A percentile compares a stretch with the other conserved stretches of the same genome.
Conservation (phyloP, 2,113 vertebrate genomes). For the Camelus dromedarius region DNA sequence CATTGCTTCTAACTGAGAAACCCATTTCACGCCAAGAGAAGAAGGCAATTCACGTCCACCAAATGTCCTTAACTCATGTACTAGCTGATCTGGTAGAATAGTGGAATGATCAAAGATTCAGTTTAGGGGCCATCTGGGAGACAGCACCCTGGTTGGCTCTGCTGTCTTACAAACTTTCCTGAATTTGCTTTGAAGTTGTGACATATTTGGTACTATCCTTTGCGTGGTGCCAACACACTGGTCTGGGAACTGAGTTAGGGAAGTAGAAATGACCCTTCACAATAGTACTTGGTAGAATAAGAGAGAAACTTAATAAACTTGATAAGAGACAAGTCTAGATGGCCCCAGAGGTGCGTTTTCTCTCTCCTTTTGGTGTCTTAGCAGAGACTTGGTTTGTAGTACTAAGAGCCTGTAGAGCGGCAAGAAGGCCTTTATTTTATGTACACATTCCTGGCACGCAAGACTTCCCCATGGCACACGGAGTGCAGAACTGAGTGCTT, state of each 20-base stretch:
- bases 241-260: background rate
- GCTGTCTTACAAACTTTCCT: background rate
- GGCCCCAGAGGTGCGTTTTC: background rate
- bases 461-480: background rate
- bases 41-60: background rate
- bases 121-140: background rate
- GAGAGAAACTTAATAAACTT: background rate
- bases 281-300: background rate
- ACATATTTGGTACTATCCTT: background rate
- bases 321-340: background rate
- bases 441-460: background rate
- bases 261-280: background rate
- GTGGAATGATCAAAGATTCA: background rate
- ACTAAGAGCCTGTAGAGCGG: background rate
- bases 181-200: background rate
- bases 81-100: background rate
- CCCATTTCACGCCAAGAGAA: background rate
- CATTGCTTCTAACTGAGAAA: background rate
- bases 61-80: background rate
- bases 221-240: background rate
- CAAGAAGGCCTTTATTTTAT: background rate
- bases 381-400: background rate
- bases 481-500: background rate
- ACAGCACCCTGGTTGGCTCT: background rate
- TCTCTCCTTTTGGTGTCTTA: background rate